Evolutionary conservation across 37 sponge, comb jelly and placozoan species (phyloP).

Genomic region (Ephydatia muelleri): DNA sequence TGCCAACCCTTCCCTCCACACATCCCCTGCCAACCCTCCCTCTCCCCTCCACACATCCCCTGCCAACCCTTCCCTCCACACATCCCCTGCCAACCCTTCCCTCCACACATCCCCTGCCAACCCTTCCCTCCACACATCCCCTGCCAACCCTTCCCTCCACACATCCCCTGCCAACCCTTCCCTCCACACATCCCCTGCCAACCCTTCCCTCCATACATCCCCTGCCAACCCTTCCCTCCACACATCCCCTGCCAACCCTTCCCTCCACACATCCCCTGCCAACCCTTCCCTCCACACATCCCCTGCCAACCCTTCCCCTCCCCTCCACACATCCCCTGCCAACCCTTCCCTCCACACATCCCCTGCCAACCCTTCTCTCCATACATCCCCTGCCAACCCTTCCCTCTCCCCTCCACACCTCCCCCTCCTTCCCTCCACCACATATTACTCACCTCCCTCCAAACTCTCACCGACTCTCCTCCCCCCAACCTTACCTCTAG

Average conservation of each 20-base stretch:
- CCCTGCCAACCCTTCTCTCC: background rate
- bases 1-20: too few species aligned
- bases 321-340: background rate
- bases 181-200: too few species aligned
- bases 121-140: background rate
- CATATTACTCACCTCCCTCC: background rate
- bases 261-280: too few species aligned
- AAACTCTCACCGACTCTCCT: too few species aligned
- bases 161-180: too few species aligned
- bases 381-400: background rate
- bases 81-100: too few species aligned
- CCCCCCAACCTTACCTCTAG: conserved; percentile 46
- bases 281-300: background rate
- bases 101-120: background rate
- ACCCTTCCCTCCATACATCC: background rate
- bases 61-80: too few species aligned
- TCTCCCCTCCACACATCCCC: background rate
- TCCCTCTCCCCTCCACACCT: too few species aligned
- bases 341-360: background rate
- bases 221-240: too few species aligned
- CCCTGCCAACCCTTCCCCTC: background rate
- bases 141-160: background rate
- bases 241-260: too few species aligned
- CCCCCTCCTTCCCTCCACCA: background rate
- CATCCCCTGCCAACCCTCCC: background rate